These are phyloP conservation scores for Anabas testudineus DNA, from an alignment of 2,797 vertebrate genomes.

Conservation along the genomic window DNA sequence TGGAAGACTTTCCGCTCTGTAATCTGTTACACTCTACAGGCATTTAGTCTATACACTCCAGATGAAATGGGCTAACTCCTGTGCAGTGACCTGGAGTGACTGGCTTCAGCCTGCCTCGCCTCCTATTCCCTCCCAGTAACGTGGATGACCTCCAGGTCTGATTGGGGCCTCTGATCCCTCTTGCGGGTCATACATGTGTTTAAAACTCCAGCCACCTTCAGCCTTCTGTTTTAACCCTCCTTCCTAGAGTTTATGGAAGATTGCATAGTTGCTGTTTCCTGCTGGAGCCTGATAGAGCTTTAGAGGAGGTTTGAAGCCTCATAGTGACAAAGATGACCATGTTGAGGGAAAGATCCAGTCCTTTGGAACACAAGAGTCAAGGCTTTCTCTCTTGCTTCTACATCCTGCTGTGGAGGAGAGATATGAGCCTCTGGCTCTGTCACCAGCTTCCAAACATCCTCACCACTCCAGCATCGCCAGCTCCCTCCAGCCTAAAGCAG, in stretches of 20 bases:
- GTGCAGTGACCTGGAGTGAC: conserved; percentile 68
- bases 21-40: conserved; percentile 39
- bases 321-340: conserved; percentile 41
- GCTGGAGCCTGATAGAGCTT: conserved; percentile 40
- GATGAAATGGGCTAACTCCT: conserved; percentile 60
- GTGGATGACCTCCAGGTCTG: conserved; percentile 67
- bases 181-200: conserved; percentile 63
- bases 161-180: conserved; percentile 66
- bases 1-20: conserved; percentile 38
- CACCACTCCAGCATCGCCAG: not conserved
- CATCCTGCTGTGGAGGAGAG: conserved; percentile 52
- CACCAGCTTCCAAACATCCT: conserved; percentile 6
- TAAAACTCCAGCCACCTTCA: conserved; percentile 41
- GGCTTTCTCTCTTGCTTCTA: conserved; percentile 12
- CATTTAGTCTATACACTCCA: conserved; percentile 48
- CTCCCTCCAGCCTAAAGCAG: conserved; percentile 42
- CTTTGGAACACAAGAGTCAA: conserved; percentile 41
- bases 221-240: not conserved
- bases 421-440: conserved; percentile 33
- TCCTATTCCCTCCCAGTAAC: conserved; percentile 53
- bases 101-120: conserved; percentile 35
- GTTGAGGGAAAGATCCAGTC: conserved; percentile 51
- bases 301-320: conserved; percentile 41
- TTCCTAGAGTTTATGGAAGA: not conserved
- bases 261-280: conserved; percentile 20